Evolutionary conservation across 1,140 invertebrate species (phyloP), one percentile per base, ranked within the genome.

Genomic region (Trypoxylus dichotomus): DNA sequence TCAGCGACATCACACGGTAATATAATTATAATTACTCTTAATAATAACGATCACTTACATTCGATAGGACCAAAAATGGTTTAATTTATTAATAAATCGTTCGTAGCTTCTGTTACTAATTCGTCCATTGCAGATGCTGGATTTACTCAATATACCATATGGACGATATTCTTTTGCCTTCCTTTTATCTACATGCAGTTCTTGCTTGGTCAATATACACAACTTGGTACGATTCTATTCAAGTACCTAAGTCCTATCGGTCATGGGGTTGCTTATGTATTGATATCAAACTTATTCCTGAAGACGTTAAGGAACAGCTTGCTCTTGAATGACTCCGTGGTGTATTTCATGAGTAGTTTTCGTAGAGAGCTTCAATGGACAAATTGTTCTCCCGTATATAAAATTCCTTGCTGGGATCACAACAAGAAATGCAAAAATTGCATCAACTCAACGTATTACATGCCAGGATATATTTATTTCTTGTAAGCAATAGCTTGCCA

Each of bases 221-320:
- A 75, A 75, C 43, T 75, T 10, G 74, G 74, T 43, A 54, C 43
- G 10, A 15, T 54, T 0, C n/a, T 54, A 6, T 54, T 54, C 27
- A 75, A 75, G n/a, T 75, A 75, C n/a, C 3, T 75, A 42, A 54
- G 41, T 10, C 74, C 74, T 1, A 75, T 75, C 47, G 74, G 41
- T 7, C 25, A 47, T 29, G 74, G 74, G 0, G 42, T 75, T 54
- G 74, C 8, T 21, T 47, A 42, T 19, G 43, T 75, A 8, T 27
- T 75, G 0, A 75, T 75, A 42, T 42, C 24, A 7, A 75, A 75
- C 43, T 21, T 75, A 21, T 54, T 75, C 19, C 25, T 75, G n/a
- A 75, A 24, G 43, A 75, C 74, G 43, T 8, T 75, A 47, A 75
- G 24, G 24, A 41, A 54, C 15, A 54, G 74, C 21, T 24, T 75